Evolutionary conservation across 92 coral and sea anemone genomes (phyloP), one percentile per base, ranked within the genome.

Genomic region (Meandrina meandrites): DNA sequence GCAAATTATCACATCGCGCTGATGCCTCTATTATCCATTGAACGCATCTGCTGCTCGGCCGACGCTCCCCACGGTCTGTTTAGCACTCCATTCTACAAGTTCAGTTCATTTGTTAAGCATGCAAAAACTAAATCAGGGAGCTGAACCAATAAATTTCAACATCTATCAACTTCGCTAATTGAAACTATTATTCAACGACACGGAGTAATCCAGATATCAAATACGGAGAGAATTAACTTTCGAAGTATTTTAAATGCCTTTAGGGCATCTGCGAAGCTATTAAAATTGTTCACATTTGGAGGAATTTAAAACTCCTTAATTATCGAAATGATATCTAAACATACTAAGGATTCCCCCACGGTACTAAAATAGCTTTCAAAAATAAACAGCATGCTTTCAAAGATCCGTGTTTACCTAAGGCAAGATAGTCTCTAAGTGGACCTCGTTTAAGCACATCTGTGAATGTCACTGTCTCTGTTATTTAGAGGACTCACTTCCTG

Each of bases 1-100:
- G 84, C 89, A 86, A 86, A 86, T 86, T 86, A 86, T 86, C 89
- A n/a, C 89, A 86, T 79, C 35, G 36, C 88, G 53, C 53, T 48
- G 17, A 57, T 60, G 21, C 64, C 82, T 32, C n/a, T n/a, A n/a
- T 9, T 34, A 31, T 66, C 74, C 66, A 48, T 45, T 11, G 74
- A 77, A 24, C 11, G 28, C 66, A 82, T 69, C 47, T 35, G 19
- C 24, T 14, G 27, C 51, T 17, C 4, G 51, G 50, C 47, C 1
- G 11, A 18, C 75, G 72, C 70, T 51, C 5, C 35, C 53, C 28
- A 60, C 35, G 85, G 47, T 79, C 71, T 32, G 82, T 14, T 54
- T 17, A 48, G 19, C 28, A 70, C 12, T 21, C 37, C 40, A 30
- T 34, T 48, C 35, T 48, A 50, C 32, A 5, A 18, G 86, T 30